These are phyloP conservation scores for Drosophila tripunctata DNA, from an alignment of 2,888 invertebrate genomes.

Conservation along the genomic window DNA sequence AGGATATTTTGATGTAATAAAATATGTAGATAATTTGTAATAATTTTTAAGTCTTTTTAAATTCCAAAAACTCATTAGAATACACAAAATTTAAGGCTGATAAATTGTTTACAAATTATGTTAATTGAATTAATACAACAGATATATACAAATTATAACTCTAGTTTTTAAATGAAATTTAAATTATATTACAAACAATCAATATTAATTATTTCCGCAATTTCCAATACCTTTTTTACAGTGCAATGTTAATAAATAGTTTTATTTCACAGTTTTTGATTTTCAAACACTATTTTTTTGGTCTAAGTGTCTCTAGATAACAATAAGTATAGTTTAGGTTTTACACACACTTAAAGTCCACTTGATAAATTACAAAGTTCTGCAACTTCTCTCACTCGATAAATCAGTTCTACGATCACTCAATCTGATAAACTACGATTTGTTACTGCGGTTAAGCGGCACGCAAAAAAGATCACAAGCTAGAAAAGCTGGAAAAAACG, in stretches of 20 bases:
- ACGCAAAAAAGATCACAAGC: slow-evolving; percentile 41
- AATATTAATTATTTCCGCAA: background rate
- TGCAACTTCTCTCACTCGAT: background rate
- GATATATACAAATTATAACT: background rate
- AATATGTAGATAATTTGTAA: no score
- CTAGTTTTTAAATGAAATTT: background rate
- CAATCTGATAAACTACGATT: background rate
- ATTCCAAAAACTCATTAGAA: no score
- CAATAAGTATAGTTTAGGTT: background rate
- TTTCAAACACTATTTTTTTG: background rate
- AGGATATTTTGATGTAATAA: no score
- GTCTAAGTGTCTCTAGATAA: background rate
- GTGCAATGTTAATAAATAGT: background rate
- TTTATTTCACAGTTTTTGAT: background rate
- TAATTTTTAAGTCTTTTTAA: no score
- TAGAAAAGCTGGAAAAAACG: slow-evolving; percentile 28
- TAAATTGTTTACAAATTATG: no score
- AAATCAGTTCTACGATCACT: background rate
- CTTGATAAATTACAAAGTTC: background rate
- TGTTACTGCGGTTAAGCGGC: slow-evolving; percentile 4
- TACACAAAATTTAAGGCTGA: no score
- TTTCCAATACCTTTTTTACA: slow-evolving; percentile 33
- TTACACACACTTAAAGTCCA: slow-evolving; percentile 32
- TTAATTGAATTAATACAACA: background rate
- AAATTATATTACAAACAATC: background rate